phyloP scores from a whole-genome alignment of 2,113 vertebrate species.

The Pelodiscus sinensis region DNA sequence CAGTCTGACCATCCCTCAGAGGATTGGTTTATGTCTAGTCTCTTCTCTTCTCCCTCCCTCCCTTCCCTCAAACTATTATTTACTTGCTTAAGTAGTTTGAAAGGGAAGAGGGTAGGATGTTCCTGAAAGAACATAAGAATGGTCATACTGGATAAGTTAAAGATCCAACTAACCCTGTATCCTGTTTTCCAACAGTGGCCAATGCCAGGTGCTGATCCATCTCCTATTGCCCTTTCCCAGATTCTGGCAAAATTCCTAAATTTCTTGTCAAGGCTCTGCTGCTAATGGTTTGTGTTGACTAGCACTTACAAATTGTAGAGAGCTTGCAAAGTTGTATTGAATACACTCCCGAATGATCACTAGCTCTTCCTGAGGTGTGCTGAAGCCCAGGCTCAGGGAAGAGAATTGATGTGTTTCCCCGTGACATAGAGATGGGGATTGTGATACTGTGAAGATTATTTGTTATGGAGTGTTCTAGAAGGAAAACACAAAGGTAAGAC shows the following conservation, averaged over 20 bases:
- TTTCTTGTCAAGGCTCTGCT: background rate
- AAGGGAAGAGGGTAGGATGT: background rate
- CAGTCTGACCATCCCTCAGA: background rate
- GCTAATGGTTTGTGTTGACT: background rate
- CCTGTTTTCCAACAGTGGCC: too few relatives aligned
- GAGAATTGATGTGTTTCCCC: background rate
- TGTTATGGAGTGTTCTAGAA: background rate
- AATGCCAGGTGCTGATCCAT: too few relatives aligned
- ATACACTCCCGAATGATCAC: background rate
- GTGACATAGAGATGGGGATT: background rate
- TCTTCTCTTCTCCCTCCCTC: rapidly evolving
- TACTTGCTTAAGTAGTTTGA: background rate
- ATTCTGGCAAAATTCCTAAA: background rate
- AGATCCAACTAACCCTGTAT: too few relatives aligned
- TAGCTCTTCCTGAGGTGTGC: background rate
- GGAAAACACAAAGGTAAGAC: background rate
- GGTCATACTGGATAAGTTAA: too few relatives aligned
- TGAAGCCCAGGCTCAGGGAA: too few relatives aligned
- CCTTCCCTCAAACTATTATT: too few relatives aligned
- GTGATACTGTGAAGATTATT: background rate
- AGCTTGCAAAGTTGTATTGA: background rate
- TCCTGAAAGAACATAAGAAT: background rate
- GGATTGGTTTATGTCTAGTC: background rate
- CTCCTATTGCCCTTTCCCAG: too few relatives aligned
- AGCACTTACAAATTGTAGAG: background rate